Evolutionary conservation across 1,140 invertebrate genomes (phyloP), one percentile per base, ranked within the genome.

Genomic region (Holcopasites calliopsidis): DNA sequence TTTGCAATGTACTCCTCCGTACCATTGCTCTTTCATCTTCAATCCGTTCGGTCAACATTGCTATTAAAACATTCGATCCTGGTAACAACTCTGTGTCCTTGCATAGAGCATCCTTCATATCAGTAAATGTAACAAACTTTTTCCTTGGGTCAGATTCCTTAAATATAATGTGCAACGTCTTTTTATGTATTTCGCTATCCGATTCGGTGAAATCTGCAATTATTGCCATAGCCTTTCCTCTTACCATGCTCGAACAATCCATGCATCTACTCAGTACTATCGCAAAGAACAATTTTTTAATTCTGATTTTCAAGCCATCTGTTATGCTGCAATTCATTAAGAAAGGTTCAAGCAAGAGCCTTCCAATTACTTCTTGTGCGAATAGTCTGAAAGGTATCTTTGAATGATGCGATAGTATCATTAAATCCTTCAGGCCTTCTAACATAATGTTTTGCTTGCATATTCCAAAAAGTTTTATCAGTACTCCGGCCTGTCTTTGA

Each of bases 11-110:
- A 57, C 92, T 92, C 70, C 93, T 93, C 8, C 94, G 86, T 21
- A 95, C 93, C 71, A 92, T 87, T 3, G 93, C 94, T 81, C 94
- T 93, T 38, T 93, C 92, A 82, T 95, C 94, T 23, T 89, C 84
- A n/a, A 91, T 80, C 65, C 94, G 86, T 2, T 91, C 79, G 33
- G 89, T 82, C 3, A 95, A 70, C 90, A 94, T 92, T 5, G 84
- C 49, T 33, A 92, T 84, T 18, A 93, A 79, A 2, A 70, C 69
- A 13, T 83, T 85, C 13, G 78, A 87, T 23, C 89, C 87, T 8
- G 92, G 92, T 11, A 93, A 70, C 13, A 85, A 78, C 49, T 90
- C 74, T 0, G 74, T 23, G 13, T 88, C 74, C 7, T 87, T 65
- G 1, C 65, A 74, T 11, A 80, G 23, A 16, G 88, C 81, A 16